Percentiles rank a stretch among this genome's conserved stretches.
These are phyloP conservation scores for Meloe dianella DNA, from an alignment of 2,888 invertebrate species.

Conservation along the genomic window DNA sequence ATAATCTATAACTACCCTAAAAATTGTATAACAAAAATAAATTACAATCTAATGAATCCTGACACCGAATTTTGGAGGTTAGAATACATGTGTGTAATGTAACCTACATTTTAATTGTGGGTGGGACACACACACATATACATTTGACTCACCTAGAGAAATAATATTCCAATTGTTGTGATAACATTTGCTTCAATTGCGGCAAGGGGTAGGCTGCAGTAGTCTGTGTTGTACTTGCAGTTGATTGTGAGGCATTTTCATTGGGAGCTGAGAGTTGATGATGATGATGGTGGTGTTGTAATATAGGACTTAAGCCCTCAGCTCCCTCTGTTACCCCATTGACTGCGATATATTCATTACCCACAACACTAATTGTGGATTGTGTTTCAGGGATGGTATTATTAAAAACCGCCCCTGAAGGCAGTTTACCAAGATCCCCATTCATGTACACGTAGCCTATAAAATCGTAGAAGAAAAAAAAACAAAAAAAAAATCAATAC, in stretches of 20 bases:
- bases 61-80: neutral
- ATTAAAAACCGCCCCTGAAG: slow-evolving; percentile 72
- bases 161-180: slow-evolving; percentile 86
- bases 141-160: slow-evolving; percentile 74
- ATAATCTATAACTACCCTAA: no score
- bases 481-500: neutral
- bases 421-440: slow-evolving; percentile 80
- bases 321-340: slow-evolving; percentile 59
- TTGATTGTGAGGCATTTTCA: slow-evolving; percentile 58
- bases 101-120: neutral
- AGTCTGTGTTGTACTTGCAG: neutral
- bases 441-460: slow-evolving; percentile 81
- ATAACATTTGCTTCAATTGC: slow-evolving; percentile 78
- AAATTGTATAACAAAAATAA: no score
- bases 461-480: slow-evolving; percentile 37
- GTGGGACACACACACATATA: neutral
- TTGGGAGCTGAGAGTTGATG: slow-evolving; percentile 58
- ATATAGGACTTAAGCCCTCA: slow-evolving; percentile 58
- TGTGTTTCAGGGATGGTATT: slow-evolving; percentile 70
- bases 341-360: slow-evolving; percentile 48
- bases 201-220: slow-evolving; percentile 68
- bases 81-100: neutral
- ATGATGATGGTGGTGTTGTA: slow-evolving; percentile 41
- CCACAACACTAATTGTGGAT: slow-evolving; percentile 51
- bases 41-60: no score